A percentile compares a stretch with the other conserved stretches of the same genome.
Evolutionary conservation across 2,113 vertebrate species (phyloP).

Genomic region (Eleginops maclovinus): DNA sequence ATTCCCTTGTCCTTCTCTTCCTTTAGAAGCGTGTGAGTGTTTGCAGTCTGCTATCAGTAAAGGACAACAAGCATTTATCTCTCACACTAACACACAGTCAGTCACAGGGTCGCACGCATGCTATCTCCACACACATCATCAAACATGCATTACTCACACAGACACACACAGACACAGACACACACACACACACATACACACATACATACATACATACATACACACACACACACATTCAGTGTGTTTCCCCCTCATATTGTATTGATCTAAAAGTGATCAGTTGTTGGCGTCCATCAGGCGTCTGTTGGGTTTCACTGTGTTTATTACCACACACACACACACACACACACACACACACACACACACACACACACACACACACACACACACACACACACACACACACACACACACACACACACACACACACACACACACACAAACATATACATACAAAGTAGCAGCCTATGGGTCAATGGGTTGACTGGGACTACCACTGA

Average conservation of each 20-base stretch:
- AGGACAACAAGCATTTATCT: constrained; percentile 55
- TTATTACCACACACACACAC: constrained; percentile 45
- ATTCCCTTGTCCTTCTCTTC: constrained; percentile 16
- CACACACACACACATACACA: constrained; percentile 15
- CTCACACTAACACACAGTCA: constrained; percentile 9
- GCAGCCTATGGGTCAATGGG: constrained; percentile 55
- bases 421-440: constrained; percentile 39
- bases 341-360: constrained; percentile 37
- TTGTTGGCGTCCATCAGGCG: constrained; percentile 57
- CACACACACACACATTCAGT: constrained; percentile 7
- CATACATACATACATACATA: constrained; percentile 11
- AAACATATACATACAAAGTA: constrained; percentile 6
- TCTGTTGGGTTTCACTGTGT: constrained; percentile 44
- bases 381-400: constrained; percentile 36
- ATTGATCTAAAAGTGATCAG: constrained; percentile 72
- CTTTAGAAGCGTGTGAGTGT: constrained; percentile 13
- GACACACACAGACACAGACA: background rate
- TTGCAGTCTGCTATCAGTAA: constrained; percentile 53
- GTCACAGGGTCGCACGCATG: constrained; percentile 21
- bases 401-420: constrained; percentile 38
- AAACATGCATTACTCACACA: constrained; percentile 33
- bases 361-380: constrained; percentile 29
- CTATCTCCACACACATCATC: constrained; percentile 42
- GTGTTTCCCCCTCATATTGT: constrained; percentile 36
- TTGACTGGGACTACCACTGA: constrained; percentile 70